Base-by-base conservation (phyloP, 2,888 invertebrate species). In the Chloroclystis v-ata region DNA sequence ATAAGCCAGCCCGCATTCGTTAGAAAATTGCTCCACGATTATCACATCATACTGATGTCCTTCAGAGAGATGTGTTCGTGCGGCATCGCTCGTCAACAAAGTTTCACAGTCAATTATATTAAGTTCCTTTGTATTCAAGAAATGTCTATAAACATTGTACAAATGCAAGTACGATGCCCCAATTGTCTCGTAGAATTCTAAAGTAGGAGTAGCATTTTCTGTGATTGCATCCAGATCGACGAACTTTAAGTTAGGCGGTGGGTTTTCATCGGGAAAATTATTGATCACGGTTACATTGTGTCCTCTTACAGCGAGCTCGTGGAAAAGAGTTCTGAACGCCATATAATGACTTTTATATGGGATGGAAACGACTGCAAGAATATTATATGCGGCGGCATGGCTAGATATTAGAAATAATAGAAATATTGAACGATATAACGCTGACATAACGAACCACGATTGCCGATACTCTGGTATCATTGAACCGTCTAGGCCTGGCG, bases 281-380 rank as follows among this genome's bases (percentile, higher is more conserved):
- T 91, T 91, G 5, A 92, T 78, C 7, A 92, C 90, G 0, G 92
- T 92, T 0, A 93, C 72, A 5, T 89, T 78, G 56, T 93, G 92
- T 0, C 92, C 92, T 7, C 86, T 81, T 10, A 65, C 63, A 0
- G 90, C 90, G 35, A 93, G 65, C 50, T 89, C 90, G 8, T 81
- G 83, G 28, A 93, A 72, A 8, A 93, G 69, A 0, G 89, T 85
- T 50, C 88, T 78, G 56, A 91, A 91, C 0, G 92, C 90, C 61
- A 89, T 87, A 57, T 91, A 92, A 65, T 93, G 93, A 52, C 93
- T 93, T 47, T 86, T 87, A 0, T 91, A 89, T 0, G 89, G 85
- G 57, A 91, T 78, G 0, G 90, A 89, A 57, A 92, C 90, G 6
- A 92, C 69, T 4, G 63, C 78, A n/a, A 81, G 72, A 25, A 79